Evolutionary conservation across 2,113 vertebrate genomes (phyloP).

Genomic region (Nestor notabilis): DNA sequence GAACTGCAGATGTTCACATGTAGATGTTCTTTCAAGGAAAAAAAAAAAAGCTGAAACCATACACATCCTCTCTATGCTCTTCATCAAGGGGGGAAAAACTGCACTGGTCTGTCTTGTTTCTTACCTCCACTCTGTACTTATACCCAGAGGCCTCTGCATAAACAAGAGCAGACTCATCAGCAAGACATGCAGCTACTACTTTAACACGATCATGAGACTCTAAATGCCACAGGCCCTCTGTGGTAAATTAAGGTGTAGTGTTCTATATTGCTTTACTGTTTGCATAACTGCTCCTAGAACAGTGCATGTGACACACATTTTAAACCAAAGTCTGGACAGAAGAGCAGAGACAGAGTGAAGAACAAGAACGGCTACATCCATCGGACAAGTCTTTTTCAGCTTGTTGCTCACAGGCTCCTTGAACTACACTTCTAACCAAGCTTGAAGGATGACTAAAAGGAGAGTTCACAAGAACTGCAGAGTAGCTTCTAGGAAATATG

Average conservation of each 20-base stretch:
- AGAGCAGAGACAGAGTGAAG: background rate
- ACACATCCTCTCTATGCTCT: background rate
- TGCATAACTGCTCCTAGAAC: background rate
- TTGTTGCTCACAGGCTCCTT: background rate
- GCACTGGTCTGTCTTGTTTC: background rate
- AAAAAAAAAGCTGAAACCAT: background rate
- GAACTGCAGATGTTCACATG: background rate
- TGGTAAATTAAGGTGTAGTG: constrained; percentile 15
- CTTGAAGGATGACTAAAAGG: background rate
- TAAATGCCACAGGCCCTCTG: background rate
- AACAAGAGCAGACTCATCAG: background rate
- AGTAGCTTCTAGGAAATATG: background rate
- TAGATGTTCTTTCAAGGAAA: background rate
- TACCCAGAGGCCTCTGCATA: background rate
- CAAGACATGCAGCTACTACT: background rate
- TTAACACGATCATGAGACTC: constrained; percentile 15
- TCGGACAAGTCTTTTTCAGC: background rate
- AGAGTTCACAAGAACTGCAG: background rate
- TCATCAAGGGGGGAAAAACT: background rate
- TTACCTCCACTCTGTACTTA: background rate
- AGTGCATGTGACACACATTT: constrained; percentile 2
- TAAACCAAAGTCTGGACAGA: background rate
- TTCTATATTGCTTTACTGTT: background rate
- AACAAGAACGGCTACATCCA: background rate
- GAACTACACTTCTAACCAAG: background rate